Conservation (phyloP, 1,140 invertebrate species). For the Plectrocnemia conspersa region DNA sequence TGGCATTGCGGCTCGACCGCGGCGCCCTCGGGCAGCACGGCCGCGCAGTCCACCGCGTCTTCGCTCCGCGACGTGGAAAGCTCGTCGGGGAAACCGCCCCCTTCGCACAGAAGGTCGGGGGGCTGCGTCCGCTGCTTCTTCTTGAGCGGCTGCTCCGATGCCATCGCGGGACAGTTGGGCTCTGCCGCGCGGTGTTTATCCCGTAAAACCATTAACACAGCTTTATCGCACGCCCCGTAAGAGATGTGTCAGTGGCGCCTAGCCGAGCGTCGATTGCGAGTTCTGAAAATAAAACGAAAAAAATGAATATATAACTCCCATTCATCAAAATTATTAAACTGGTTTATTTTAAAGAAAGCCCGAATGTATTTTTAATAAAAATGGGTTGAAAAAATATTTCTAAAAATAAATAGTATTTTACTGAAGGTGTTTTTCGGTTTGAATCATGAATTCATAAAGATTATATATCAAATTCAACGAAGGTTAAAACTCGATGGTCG, state of each 20-base stretch:
- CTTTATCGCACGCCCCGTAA: conserved; percentile 7
- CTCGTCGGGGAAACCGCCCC: conserved; percentile 37
- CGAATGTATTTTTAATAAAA: too few species aligned
- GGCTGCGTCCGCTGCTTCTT: conserved; percentile 64
- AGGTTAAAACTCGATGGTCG: too few species aligned
- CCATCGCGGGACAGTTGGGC: conserved; percentile 44
- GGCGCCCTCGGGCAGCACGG: conserved; percentile 30
- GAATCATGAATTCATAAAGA: too few species aligned
- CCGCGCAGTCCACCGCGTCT: conserved; percentile 48
- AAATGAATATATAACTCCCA: not conserved
- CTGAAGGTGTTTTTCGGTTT: too few species aligned
- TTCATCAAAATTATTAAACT: too few species aligned
- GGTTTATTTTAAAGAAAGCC: too few species aligned
- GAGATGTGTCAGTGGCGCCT: not conserved
- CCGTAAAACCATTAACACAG: conserved; percentile 35
- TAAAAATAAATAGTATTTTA: too few species aligned
- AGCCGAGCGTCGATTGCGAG: not conserved
- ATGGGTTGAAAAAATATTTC: too few species aligned
- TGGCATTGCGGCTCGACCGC: not conserved
- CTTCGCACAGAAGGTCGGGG: conserved; percentile 52
- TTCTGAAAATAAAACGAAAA: not conserved
- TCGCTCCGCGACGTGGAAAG: conserved; percentile 47
- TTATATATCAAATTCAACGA: too few species aligned
- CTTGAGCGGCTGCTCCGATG: conserved; percentile 68
- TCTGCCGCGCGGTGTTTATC: conserved; percentile 33